Base-by-base conservation (phyloP, 2,888 invertebrate genomes). In the Deilephila elpenor region DNA sequence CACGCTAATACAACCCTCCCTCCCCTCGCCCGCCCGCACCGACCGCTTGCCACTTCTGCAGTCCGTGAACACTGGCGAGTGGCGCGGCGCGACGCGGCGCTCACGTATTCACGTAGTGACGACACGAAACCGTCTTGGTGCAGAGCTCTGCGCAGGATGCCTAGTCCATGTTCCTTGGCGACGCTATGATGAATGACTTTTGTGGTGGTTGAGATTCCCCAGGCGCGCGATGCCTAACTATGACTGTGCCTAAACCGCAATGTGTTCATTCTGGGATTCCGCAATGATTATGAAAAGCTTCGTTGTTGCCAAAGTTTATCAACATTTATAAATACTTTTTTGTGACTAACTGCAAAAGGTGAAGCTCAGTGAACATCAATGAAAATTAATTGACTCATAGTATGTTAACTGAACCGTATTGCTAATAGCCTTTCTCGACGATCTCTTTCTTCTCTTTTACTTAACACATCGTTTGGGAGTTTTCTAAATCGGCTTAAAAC, bases 1-100 rank as follows among this genome's bases (percentile, higher is more conserved):
- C 76, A 77, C 78, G 82, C 77, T 77, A 77, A 75, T 73, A 79
- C 80, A 79, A 44, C 80, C 80, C 76, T 78, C 74, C 78, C 71
- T 80, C 73, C 75, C 75, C 76, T 75, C 73, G 74, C 73, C 19
- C 78, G 32, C 76, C 25, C 71, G 75, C 75, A 73, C 76, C 73
- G 29, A 74, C 71, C 75, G 70, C 75, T 71, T 44, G 44, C 44
- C 44, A 14, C 14, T 44, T 56, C 56, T n/a, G 6, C 5, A 5
- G 6, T n/a, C n/a, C 56, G 56, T 56, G n/a, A 44, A n/a, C n/a
- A 56, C 56, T n/a, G 25, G 25, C 25, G 25, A 1, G 25, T 25
- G 25, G 25, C 25, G 25, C 25, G 25, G 25, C 25, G 25, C 25
- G 25, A 25, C 5, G 56, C 76, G 75, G 71, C 75, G 78, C 74